Base-by-base conservation (phyloP, 1,140 invertebrate genomes). In the Ptiloglossa arizonensis region DNA sequence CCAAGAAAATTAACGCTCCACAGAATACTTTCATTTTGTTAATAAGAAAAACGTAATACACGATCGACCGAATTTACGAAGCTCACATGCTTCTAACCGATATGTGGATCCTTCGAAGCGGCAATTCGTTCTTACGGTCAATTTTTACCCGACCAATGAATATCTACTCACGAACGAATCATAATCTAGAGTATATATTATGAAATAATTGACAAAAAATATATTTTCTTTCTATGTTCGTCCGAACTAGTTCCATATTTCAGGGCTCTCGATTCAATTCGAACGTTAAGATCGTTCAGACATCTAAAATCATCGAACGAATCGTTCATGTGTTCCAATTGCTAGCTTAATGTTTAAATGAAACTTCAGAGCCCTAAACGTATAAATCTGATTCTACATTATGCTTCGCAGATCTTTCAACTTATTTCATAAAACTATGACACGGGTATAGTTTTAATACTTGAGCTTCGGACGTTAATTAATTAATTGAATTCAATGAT, bases 1-100 rank as follows among this genome's bases (percentile, higher is more conserved):
- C 82, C 35, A 56, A 79, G 73, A 68, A 83, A 73, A 82, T 72
- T 72, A 82, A 83, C 71, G 63, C 35, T 62, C 15, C 60, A 66
- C 63, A 22, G 50, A 81, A 57, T 46, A 24, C 22, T 11, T 29
- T 9, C 29, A 1, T 82, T 44, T 71, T 22, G 29, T 52, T 22
- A 0, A 54, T 79, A 79, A 9, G 9, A 24, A 2, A 22, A 60
- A 35, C 1, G 8, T 35, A 59, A 22, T n/a, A 24, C 8, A 81
- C 44, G 27, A 74, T 48, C 48, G 48, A 59, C 6, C 24, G 24
- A 74, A 68, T 79, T 79, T 24, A 68, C 48, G 27, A 64, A 59
- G 66, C 38, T 73, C 22, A 19, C 52, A 38, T 44, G 19, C 19
- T 38, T 41, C 19, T 8, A 9, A 13, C 13, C 0, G 35, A 24